A percentile compares a stretch with the other conserved stretches of the same genome.
Evolutionary conservation across 64 coral and sea anemone species (phyloP).

Genomic region (Montipora foliosa): DNA sequence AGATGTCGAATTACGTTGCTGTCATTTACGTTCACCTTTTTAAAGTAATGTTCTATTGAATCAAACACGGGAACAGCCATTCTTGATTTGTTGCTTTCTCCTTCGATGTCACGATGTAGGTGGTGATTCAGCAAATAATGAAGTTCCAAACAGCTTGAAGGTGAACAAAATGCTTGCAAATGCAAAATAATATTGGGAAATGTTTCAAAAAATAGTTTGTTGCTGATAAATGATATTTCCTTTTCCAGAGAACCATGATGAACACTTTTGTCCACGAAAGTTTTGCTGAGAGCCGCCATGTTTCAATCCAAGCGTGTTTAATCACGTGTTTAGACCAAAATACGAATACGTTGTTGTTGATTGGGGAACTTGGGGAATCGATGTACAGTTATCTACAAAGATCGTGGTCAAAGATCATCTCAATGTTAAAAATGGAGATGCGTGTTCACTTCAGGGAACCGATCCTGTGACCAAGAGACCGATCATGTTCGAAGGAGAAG

Average conservation of each 20-base stretch:
- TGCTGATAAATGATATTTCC: neutral
- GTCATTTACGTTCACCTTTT: neutral
- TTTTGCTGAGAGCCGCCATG: neutral
- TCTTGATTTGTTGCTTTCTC: neutral
- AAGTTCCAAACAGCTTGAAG: constrained; percentile 22
- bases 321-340: neutral
- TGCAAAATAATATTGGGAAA: neutral
- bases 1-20: constrained; percentile 2
- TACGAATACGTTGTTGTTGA: neutral
- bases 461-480: no score
- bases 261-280: neutral
- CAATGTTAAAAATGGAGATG: no score
- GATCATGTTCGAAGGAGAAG: no score
- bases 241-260: neutral
- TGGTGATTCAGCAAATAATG: constrained; percentile 19
- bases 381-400: no score
- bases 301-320: neutral
- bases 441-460: no score
- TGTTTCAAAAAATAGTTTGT: constrained; percentile 7
- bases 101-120: neutral
- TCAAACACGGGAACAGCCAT: neutral
- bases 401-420: no score
- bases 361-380: neutral
- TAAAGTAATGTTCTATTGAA: neutral
- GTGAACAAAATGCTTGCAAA: neutral